Conservation (phyloP, 2,797 vertebrate genomes). For the Sarcophilus harrisii region DNA sequence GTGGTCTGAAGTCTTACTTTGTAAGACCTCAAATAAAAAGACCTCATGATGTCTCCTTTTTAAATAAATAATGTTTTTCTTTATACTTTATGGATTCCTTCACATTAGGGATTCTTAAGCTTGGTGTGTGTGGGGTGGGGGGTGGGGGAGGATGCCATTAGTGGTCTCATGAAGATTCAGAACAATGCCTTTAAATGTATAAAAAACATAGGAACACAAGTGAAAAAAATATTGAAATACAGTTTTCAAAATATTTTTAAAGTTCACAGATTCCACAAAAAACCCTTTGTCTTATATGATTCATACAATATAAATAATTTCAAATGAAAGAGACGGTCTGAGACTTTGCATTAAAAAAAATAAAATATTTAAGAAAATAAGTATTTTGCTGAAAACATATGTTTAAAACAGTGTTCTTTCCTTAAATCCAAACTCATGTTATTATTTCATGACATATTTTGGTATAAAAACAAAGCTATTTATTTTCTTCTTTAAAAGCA, state of each 20-base stretch:
- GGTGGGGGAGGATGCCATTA: too few relatives aligned
- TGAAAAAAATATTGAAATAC: not conserved
- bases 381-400: not conserved
- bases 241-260: not conserved
- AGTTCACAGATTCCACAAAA: not conserved
- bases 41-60: not conserved
- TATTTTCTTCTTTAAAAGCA: slow-evolving; percentile 24
- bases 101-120: not conserved
- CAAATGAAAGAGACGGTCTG: not conserved
- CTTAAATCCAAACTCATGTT: not conserved
- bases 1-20: not conserved
- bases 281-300: not conserved
- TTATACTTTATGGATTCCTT: not conserved
- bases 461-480: slow-evolving; percentile 34
- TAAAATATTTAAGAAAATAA: slow-evolving; percentile 7
- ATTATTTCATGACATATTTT: slow-evolving; percentile 4
- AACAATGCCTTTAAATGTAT: not conserved
- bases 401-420: not conserved
- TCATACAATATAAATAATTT: not conserved
- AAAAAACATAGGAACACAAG: not conserved
- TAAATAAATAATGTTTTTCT: not conserved
- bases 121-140: not conserved
- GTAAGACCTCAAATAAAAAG: not conserved
- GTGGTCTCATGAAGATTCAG: not conserved
- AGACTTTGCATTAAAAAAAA: not conserved